A percentile compares a stretch with the other conserved stretches of the same genome.
Conservation (phyloP, 1,140 invertebrate genomes). For the Diabrotica virgifera region DNA sequence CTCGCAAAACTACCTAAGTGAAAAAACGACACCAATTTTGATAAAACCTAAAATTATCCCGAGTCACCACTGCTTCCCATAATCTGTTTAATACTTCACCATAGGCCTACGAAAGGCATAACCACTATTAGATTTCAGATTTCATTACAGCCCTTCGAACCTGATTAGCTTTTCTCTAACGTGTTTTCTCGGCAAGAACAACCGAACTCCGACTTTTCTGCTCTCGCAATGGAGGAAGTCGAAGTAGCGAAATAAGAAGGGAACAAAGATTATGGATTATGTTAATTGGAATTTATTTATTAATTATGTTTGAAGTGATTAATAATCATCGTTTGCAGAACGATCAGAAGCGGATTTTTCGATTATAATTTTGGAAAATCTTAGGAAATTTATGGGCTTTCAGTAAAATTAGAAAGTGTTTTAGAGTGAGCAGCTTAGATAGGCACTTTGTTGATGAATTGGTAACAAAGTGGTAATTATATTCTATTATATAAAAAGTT, state of each 20-base stretch:
- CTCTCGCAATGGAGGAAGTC: neutral
- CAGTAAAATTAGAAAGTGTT: too few species aligned
- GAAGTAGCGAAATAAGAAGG: slow-evolving; percentile 1
- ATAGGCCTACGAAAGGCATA: slow-evolving; percentile 13
- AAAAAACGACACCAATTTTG: too few species aligned
- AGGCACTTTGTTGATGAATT: too few species aligned
- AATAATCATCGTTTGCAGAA: neutral
- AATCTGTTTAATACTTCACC: slow-evolving; percentile 11
- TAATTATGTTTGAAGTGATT: slow-evolving; percentile 15
- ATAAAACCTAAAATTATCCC: neutral
- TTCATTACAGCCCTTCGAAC: slow-evolving; percentile 27
- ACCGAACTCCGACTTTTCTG: slow-evolving; percentile 1
- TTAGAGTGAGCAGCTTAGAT: too few species aligned
- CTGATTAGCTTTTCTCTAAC: slow-evolving; percentile 24
- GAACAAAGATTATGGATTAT: slow-evolving; percentile 19
- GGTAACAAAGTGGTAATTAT: too few species aligned
- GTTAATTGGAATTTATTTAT: slow-evolving; percentile 21
- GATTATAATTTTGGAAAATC: neutral
- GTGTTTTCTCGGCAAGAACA: slow-evolving; percentile 13
- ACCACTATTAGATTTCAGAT: slow-evolving; percentile 27
- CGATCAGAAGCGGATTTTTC: slow-evolving; percentile 6
- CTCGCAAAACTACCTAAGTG: too few species aligned
- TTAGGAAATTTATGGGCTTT: too few species aligned
- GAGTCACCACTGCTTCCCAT: slow-evolving; percentile 6
- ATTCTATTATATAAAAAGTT: too few species aligned